phyloP scores from a whole-genome alignment of 2,888 invertebrate genomes.

The Andrena bucephala region DNA sequence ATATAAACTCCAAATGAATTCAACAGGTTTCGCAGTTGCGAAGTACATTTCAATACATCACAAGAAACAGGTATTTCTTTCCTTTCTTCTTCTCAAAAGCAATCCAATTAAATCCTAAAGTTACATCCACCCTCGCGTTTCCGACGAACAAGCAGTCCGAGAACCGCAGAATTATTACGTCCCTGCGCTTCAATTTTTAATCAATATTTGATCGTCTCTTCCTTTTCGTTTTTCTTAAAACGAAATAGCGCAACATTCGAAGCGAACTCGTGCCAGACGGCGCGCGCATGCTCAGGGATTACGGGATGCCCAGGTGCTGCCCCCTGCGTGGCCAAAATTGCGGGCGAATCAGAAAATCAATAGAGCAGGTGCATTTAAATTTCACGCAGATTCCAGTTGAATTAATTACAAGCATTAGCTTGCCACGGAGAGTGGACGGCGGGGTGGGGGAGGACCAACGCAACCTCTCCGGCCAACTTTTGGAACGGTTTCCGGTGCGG shows the following conservation, averaged over 20 bases:
- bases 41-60: too few relatives aligned
- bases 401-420: conserved; percentile 66
- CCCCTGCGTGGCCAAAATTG: conserved; percentile 39
- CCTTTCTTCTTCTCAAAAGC: too few relatives aligned
- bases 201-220: conserved; percentile 10
- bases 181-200: background rate
- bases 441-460: background rate
- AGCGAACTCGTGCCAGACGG: background rate
- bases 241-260: conserved; percentile 5
- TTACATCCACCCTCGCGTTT: too few relatives aligned
- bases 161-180: too few relatives aligned
- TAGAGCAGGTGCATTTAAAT: conserved; percentile 69
- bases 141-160: too few relatives aligned
- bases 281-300: conserved; percentile 16
- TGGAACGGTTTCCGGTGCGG: conserved; percentile 17
- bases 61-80: too few relatives aligned
- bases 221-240: background rate
- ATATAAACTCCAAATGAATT: too few relatives aligned
- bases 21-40: too few relatives aligned
- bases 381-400: conserved; percentile 65
- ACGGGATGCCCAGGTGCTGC: conserved; percentile 45
- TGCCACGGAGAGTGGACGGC: background rate
- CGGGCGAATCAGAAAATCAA: conserved; percentile 62
- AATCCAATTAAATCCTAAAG: too few relatives aligned
- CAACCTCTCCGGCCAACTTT: conserved; percentile 8